Percentiles rank a stretch among this genome's conserved stretches.
phyloP scores from a whole-genome alignment of 2,888 invertebrate genomes.

The Nyleta sp. region DNA sequence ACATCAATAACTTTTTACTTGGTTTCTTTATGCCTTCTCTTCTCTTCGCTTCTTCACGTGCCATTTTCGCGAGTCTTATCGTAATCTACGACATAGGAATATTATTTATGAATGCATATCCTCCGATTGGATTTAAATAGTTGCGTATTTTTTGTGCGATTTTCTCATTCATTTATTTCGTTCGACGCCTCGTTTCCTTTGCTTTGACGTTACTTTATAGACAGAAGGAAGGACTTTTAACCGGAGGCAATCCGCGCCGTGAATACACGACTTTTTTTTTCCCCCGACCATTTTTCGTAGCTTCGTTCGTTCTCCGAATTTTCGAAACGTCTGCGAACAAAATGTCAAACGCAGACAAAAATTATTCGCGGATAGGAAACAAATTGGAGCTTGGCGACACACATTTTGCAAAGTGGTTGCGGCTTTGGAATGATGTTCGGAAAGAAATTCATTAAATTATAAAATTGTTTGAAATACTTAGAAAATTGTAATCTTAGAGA shows the following conservation, averaged over 20 bases:
- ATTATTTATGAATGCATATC: constrained; percentile 57
- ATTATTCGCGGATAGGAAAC: no score
- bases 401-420: no score
- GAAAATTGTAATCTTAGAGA: no score
- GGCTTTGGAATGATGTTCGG: no score
- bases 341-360: constrained; percentile 5
- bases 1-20: no score
- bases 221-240: constrained; percentile 53
- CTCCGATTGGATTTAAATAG: constrained; percentile 59
- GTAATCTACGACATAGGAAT: constrained; percentile 57
- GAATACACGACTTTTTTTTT: constrained; percentile 33
- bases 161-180: constrained; percentile 45
- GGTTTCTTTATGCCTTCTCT: no score
- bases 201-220: constrained; percentile 37
- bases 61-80: constrained; percentile 32
- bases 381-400: no score
- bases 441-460: no score
- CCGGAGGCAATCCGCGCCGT: constrained; percentile 46
- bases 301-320: constrained; percentile 6
- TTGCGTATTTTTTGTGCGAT: constrained; percentile 64
- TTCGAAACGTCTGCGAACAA: constrained; percentile 22
- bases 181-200: constrained; percentile 39
- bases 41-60: no score
- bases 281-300: background rate
- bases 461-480: no score